Conservation (phyloP, 2,797 vertebrate genomes). For the Tinamus major region DNA sequence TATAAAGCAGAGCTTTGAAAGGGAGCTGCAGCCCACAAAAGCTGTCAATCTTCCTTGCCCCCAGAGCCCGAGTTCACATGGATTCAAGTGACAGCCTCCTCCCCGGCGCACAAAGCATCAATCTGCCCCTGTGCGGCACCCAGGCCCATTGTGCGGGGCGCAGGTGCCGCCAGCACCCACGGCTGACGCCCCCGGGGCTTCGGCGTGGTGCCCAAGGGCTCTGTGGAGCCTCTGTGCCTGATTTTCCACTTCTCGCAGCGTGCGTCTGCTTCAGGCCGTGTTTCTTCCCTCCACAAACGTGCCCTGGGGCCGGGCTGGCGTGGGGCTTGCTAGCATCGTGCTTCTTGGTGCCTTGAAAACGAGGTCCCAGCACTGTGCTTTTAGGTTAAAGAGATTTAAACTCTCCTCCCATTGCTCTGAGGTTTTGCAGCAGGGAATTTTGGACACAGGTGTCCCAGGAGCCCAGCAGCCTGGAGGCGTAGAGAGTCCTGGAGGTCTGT, state of each 20-base stretch:
- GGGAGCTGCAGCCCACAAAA: conserved; percentile 94
- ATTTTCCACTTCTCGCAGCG: conserved; percentile 20
- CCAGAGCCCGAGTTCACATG: conserved; percentile 94
- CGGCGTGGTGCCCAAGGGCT: too few relatives aligned
- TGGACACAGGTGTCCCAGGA: too few relatives aligned
- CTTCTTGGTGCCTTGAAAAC: accelerated
- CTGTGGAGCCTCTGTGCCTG: conserved; percentile 21
- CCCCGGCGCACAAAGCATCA: conserved; percentile 96
- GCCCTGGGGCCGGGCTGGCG: background rate
- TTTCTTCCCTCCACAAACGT: background rate
- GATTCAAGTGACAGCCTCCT: conserved; percentile 88
- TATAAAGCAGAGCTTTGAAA: conserved; percentile 97
- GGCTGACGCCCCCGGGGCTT: conserved; percentile 82
- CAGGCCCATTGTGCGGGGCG: conserved; percentile 93
- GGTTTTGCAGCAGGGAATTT: too few relatives aligned
- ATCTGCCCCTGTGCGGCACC: conserved; percentile 97
- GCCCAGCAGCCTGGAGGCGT: too few relatives aligned
- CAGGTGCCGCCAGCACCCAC: conserved; percentile 98
- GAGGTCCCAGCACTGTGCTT: background rate
- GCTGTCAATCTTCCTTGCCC: conserved; percentile 97
- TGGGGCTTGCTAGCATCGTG: background rate
- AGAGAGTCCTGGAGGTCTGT: background rate
- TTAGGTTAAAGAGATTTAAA: background rate
- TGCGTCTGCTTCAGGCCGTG: background rate
- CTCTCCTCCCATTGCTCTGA: too few relatives aligned